These are phyloP conservation scores for Lithosia quadra DNA, from an alignment of 2,888 invertebrate genomes.

Conservation along the genomic window DNA sequence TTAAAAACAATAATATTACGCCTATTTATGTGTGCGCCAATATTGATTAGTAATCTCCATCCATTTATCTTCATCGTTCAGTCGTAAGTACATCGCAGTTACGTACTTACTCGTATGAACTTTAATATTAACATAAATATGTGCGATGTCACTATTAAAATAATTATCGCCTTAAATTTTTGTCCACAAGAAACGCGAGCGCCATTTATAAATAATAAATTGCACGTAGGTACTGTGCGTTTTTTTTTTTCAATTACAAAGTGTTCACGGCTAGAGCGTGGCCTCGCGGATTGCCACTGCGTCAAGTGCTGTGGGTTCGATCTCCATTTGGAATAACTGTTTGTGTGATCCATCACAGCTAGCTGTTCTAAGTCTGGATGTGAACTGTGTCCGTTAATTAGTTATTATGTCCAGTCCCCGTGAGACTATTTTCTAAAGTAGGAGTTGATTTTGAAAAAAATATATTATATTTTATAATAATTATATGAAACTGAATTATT, in stretches of 20 bases:
- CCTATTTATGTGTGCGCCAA: background rate
- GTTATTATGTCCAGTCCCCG: background rate
- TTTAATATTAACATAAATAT: background rate
- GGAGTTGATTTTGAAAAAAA: too few species aligned
- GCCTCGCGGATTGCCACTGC: background rate
- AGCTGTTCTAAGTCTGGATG: background rate
- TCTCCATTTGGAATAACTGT: background rate
- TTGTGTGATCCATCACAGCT: background rate
- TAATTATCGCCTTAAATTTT: background rate
- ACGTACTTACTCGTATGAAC: background rate
- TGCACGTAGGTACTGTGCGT: background rate
- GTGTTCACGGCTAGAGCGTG: background rate
- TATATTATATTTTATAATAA: background rate
- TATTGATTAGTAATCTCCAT: background rate
- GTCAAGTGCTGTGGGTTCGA: background rate
- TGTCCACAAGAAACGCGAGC: background rate
- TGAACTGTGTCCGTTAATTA: background rate
- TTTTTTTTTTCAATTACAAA: background rate
- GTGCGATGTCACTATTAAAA: background rate
- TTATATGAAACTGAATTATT: background rate
- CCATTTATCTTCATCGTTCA: background rate
- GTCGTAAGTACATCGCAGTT: background rate
- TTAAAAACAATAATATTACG: background rate
- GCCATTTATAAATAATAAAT: conserved; percentile 4
- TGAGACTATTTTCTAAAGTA: too few species aligned